Conservation (phyloP, 2,888 invertebrate genomes). For the Xestia rhomboidea region DNA sequence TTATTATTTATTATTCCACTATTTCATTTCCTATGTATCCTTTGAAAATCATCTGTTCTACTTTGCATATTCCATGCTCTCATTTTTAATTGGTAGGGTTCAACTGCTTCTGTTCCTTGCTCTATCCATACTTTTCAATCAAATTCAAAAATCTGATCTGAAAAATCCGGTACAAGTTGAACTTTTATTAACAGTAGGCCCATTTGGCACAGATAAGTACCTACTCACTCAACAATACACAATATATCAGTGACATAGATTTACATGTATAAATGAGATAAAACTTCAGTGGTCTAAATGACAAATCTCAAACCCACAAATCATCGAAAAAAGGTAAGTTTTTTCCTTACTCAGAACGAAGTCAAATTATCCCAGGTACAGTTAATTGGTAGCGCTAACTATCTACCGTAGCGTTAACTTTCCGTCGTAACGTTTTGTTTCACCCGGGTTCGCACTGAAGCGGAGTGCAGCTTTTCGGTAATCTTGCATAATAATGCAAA, state of each 20-base stretch:
- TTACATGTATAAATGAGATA: not conserved
- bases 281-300: not conserved
- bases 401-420: constrained; percentile 22
- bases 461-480: constrained; percentile 59
- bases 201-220: not conserved
- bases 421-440: constrained; percentile 31
- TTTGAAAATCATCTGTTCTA: constrained; percentile 3
- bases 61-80: not conserved
- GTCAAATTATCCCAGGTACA: not conserved
- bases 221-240: not conserved
- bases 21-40: constrained; percentile 6
- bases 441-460: constrained; percentile 5
- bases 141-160: not conserved
- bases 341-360: not conserved
- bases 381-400: constrained; percentile 18
- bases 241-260: not conserved
- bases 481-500: constrained; percentile 60
- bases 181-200: not conserved
- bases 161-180: not conserved
- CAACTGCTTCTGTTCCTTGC: not conserved
- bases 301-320: not conserved
- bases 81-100: not conserved
- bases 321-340: not conserved
- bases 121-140: not conserved
- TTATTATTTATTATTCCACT: too few relatives aligned